Conservation (phyloP, 2,797 vertebrate species). For the Uromys caudimaculatus region DNA sequence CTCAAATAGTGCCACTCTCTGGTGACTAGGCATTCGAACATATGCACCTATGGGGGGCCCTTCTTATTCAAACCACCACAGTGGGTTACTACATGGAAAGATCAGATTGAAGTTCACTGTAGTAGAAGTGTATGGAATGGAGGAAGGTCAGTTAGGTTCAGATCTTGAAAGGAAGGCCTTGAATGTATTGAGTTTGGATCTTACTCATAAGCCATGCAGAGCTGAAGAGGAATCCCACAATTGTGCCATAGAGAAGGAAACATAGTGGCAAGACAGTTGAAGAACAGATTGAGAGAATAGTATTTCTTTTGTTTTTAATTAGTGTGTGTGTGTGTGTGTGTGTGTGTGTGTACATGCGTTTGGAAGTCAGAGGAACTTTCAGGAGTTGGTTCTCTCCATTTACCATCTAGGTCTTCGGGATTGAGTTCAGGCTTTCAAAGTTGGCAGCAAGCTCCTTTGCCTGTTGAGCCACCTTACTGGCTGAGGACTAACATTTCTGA, state of each 20-base stretch:
- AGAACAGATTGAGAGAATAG: neutral
- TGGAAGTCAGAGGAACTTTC: neutral
- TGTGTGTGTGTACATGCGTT: neutral
- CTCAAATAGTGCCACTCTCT: neutral
- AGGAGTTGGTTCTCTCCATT: neutral
- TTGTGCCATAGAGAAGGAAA: neutral
- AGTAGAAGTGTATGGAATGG: neutral
- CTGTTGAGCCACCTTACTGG: neutral
- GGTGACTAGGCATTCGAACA: neutral
- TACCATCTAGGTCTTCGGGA: neutral
- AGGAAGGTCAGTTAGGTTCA: neutral
- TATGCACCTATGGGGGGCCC: too few relatives aligned
- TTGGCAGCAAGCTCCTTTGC: neutral
- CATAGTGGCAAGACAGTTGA: neutral
- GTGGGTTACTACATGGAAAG: neutral
- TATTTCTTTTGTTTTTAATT: neutral
- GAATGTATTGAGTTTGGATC: neutral
- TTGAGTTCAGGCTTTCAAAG: neutral
- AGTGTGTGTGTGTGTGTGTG: neutral
- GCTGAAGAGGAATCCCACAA: neutral
- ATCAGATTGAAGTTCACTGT: neutral
- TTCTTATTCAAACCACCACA: neutral
- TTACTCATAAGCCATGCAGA: neutral
- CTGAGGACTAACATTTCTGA: neutral
- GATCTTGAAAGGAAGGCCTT: neutral